phyloP scores from a whole-genome alignment of 2,797 vertebrate species.

The Anisognathus igniventris region DNA sequence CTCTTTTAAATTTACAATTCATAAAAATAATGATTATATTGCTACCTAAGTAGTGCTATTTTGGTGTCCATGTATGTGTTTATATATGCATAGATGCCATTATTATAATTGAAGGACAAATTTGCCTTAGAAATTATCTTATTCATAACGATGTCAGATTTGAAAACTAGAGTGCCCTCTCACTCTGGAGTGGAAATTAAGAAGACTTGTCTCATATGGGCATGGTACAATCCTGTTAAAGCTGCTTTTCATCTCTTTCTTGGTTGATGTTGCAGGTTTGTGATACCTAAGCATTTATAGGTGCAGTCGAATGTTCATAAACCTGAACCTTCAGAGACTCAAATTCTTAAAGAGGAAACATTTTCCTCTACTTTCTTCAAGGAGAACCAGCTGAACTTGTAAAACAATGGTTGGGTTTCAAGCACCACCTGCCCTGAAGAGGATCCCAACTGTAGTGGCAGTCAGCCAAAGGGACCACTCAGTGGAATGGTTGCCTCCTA shows the following conservation, averaged over 20 bases:
- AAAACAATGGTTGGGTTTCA: conserved; percentile 26
- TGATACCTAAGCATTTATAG: background rate
- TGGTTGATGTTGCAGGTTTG: background rate
- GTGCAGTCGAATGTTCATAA: background rate
- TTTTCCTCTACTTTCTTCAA: background rate
- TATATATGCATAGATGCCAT: background rate
- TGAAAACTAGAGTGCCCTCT: background rate
- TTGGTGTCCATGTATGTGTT: background rate
- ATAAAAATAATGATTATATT: background rate
- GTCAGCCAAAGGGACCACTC: conserved; percentile 40
- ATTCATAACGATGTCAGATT: background rate
- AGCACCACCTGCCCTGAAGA: conserved; percentile 51
- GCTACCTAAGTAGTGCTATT: background rate
- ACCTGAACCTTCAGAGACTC: background rate
- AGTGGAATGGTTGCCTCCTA: conserved; percentile 41
- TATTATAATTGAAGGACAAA: background rate
- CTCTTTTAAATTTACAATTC: background rate
- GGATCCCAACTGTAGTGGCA: conserved; percentile 48
- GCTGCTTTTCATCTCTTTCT: background rate
- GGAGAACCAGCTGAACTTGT: conserved; percentile 37
- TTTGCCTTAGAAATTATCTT: background rate
- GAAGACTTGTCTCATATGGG: background rate
- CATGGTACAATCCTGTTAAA: background rate
- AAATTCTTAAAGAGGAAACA: background rate
- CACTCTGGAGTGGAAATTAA: background rate